Evolutionary conservation across 2,797 vertebrate genomes (phyloP), one percentile per base, ranked within the genome.

Genomic region (Balearica regulorum): DNA sequence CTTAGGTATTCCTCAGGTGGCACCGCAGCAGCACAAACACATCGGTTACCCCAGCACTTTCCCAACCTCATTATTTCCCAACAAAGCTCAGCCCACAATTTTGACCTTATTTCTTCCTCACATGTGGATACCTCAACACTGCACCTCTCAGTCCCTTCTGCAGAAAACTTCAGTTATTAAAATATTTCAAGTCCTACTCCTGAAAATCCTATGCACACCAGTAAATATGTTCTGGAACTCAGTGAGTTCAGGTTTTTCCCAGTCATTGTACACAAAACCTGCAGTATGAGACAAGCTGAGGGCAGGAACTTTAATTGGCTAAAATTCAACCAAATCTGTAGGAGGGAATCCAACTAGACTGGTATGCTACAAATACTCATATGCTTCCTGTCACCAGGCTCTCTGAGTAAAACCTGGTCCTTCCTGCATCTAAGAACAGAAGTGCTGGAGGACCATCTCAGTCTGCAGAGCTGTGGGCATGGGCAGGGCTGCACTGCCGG

Each of bases 1-100:
- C 28, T 68, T n/a, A 35, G 29, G 20, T 48, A n/a, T 35, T 73
- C 64, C 53, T 46, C 48, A 55, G 53, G 53, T 65, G 26, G 26
- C 64, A 43, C 1, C 0, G 1, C 48, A 51, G 28, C 0, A 1
- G 41, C 17, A 43, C 2, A 5, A 88, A 49, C 10, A 7, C 2
- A 0, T 24, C 19, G 3, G 19, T n/a, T 57, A 68, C 6, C 16
- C n/a, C 70, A 71, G 26, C 26, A 26, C n/a, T 61, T 73, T 71
- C 21, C 16, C 44, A 73, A 19, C 28, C 24, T 48, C 44, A 13
- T 60, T n/a, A 58, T 64, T 78, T 60, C 29, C 61, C 37, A 53
- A 64, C 7, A 84, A 90, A 86, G 19, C 26, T 81, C 46, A 69
- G 86, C 13, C 51, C 31, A 48, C 6, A 9, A 12, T 58, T 92